A percentile compares a stretch with the other conserved stretches of the same genome.
These are phyloP conservation scores for Harpalus rufipes DNA, from an alignment of 2,888 invertebrate species.

Conservation along the genomic window DNA sequence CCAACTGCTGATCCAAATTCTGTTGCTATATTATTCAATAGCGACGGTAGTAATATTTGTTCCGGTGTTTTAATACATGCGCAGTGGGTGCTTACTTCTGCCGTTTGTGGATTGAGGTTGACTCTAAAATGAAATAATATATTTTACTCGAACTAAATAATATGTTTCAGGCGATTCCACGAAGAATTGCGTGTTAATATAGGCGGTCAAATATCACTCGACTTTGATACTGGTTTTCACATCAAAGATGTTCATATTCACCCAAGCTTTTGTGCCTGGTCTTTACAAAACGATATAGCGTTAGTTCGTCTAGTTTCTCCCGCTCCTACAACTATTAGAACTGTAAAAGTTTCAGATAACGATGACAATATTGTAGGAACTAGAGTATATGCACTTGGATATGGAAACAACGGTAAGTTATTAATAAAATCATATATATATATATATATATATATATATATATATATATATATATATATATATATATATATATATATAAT, in stretches of 20 bases:
- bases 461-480: no score
- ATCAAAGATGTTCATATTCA: conserved; percentile 23
- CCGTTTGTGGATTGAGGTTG: conserved; percentile 24
- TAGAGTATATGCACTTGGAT: conserved; percentile 34
- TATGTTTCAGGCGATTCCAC: not conserved
- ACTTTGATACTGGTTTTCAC: not conserved
- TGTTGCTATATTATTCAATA: conserved; percentile 6
- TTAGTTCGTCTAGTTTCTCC: conserved; percentile 1
- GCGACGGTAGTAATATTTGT: conserved; percentile 6
- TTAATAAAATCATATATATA: no score
- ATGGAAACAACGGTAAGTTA: conserved; percentile 8
- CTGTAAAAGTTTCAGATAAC: conserved; percentile 15
- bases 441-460: no score
- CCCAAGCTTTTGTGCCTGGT: not conserved
- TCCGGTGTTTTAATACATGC: conserved; percentile 34
- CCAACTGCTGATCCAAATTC: not conserved
- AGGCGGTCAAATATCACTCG: conserved; percentile 5
- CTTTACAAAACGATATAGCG: conserved; percentile 27
- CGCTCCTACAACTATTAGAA: conserved; percentile 1
- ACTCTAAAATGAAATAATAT: not conserved
- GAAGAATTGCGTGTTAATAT: conserved; percentile 13
- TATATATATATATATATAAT: no score
- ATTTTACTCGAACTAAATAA: not conserved
- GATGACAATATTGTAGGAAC: not conserved
- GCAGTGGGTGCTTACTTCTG: conserved; percentile 40